Percentiles rank a stretch among this genome's conserved stretches.
phyloP scores from a whole-genome alignment of 2,113 vertebrate species.

The Echinops telfairi region DNA sequence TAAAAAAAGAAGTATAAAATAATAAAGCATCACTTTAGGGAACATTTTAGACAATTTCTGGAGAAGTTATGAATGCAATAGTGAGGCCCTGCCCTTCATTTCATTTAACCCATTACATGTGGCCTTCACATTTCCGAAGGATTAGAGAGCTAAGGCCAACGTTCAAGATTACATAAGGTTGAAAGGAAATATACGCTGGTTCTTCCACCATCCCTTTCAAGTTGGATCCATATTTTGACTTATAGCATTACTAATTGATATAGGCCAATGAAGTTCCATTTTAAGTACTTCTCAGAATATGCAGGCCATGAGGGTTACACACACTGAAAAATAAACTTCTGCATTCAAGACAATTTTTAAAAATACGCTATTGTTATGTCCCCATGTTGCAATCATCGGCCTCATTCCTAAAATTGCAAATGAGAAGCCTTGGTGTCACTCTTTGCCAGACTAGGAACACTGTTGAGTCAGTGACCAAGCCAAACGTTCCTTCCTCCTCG shows the following conservation, averaged over 20 bases:
- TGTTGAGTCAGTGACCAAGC: background rate
- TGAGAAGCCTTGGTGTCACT: constrained; percentile 36
- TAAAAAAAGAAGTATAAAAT: too few relatives aligned
- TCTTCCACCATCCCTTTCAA: constrained; percentile 57
- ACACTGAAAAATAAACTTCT: constrained; percentile 55
- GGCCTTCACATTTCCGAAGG: constrained; percentile 47
- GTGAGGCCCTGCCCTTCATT: constrained; percentile 47
- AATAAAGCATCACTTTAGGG: background rate
- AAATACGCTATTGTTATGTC: constrained; percentile 14
- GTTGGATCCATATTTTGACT: constrained; percentile 70
- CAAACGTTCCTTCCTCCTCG: background rate
- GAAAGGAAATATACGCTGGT: constrained; percentile 54
- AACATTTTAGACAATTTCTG: constrained; percentile 49
- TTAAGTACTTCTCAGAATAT: constrained; percentile 65
- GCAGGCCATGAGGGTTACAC: constrained; percentile 29
- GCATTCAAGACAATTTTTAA: constrained; percentile 45
- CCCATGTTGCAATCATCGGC: constrained; percentile 42
- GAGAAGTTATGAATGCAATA: constrained; percentile 32
- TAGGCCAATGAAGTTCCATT: background rate
- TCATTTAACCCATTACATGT: constrained; percentile 45
- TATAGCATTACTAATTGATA: constrained; percentile 56
- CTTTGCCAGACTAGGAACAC: background rate
- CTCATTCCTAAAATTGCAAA: constrained; percentile 37
- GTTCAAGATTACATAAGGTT: constrained; percentile 65
- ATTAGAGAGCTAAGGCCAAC: constrained; percentile 51